phyloP scores from a whole-genome alignment of 2,113 vertebrate genomes.

The Mustela nigripes region DNA sequence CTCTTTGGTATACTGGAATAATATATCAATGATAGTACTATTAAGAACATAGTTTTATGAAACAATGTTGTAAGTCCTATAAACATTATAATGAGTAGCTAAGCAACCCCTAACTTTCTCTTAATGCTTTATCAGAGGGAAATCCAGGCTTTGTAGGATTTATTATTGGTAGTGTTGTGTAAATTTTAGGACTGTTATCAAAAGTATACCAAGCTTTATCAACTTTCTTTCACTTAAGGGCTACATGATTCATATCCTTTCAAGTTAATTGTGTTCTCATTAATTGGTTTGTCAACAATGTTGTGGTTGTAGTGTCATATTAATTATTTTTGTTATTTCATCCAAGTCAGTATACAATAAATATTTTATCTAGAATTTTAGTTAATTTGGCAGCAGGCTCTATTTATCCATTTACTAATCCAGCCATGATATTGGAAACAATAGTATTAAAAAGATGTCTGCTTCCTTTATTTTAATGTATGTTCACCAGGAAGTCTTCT shows the following conservation, averaged over 20 bases:
- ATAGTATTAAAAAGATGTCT: not conserved
- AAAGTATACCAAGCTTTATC: not conserved
- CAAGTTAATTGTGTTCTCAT: not conserved
- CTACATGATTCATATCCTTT: not conserved
- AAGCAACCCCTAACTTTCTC: not conserved
- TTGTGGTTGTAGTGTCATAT: not conserved
- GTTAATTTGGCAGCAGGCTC: not conserved
- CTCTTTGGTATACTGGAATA: not conserved
- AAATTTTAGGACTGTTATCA: not conserved
- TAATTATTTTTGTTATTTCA: not conserved
- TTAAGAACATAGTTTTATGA: not conserved
- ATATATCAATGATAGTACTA: not conserved
- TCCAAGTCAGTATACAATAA: not conserved
- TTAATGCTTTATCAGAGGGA: not conserved
- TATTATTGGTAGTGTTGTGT: not conserved
- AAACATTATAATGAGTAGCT: not conserved
- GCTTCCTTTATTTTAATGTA: not conserved
- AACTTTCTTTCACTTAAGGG: not conserved
- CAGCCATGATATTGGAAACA: not conserved
- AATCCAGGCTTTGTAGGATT: fast-evolving
- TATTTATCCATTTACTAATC: not conserved
- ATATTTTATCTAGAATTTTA: not conserved
- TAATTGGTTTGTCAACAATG: not conserved
- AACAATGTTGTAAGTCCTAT: not conserved
- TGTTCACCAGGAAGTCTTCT: not conserved